Conservation (phyloP, 2,797 vertebrate species). For the Hydrophis major region DNA sequence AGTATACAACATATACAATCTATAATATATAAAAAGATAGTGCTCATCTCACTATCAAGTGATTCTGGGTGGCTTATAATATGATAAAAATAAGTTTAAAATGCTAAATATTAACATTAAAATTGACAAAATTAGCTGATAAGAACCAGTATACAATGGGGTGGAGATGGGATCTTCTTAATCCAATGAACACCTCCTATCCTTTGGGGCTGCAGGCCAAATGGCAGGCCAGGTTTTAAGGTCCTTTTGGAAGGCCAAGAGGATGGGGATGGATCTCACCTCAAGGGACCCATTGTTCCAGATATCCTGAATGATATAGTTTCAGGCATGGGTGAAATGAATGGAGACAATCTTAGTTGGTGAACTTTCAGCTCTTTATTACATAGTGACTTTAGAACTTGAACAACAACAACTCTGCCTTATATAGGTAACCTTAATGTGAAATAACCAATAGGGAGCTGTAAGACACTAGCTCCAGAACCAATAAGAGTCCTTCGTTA, state of each 20-base stretch:
- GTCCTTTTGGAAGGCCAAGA: not conserved
- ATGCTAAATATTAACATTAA: not conserved
- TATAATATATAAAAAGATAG: not conserved
- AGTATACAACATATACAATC: too few relatives aligned
- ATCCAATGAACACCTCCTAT: not conserved
- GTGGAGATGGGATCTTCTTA: not conserved
- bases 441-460: too few relatives aligned
- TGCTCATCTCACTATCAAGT: not conserved
- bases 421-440: too few relatives aligned
- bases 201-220: not conserved
- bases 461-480: too few relatives aligned
- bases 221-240: not conserved
- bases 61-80: not conserved
- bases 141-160: not conserved
- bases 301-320: not conserved
- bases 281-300: not conserved
- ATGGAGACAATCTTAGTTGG: too few relatives aligned
- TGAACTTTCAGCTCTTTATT: too few relatives aligned
- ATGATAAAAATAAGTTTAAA: not conserved
- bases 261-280: not conserved
- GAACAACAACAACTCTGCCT: too few relatives aligned
- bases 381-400: too few relatives aligned
- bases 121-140: not conserved
- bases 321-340: too few relatives aligned
- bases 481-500: too few relatives aligned